phyloP scores from a whole-genome alignment of 2,888 invertebrate genomes.

The Dryocosmus kuriphilus region DNA sequence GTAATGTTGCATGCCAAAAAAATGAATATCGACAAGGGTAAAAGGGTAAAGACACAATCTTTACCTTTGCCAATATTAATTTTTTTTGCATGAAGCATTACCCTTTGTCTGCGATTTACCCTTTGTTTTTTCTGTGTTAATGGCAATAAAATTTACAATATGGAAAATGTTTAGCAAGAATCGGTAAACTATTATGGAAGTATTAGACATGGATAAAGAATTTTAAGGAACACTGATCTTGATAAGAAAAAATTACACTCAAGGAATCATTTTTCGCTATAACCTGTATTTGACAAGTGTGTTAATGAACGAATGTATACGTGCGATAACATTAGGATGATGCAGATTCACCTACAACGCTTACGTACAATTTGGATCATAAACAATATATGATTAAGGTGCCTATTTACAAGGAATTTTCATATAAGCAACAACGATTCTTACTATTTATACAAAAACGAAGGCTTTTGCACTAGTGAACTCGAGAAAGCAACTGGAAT shows the following conservation, averaged over 20 bases:
- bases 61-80: too few species aligned
- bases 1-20: too few species aligned
- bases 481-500: background rate
- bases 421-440: slow-evolving; percentile 67
- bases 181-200: too few species aligned
- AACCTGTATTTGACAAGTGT: slow-evolving; percentile 71
- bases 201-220: background rate
- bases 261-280: slow-evolving; percentile 60
- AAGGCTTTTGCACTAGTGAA: background rate
- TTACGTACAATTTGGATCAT: slow-evolving; percentile 60
- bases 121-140: too few species aligned
- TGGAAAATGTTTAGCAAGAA: too few species aligned
- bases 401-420: slow-evolving; percentile 65
- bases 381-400: slow-evolving; percentile 58
- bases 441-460: slow-evolving; percentile 66
- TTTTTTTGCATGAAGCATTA: too few species aligned
- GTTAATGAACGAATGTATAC: slow-evolving; percentile 71
- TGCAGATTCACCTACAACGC: slow-evolving; percentile 64
- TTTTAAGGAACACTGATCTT: background rate
- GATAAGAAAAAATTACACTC: background rate
- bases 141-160: too few species aligned
- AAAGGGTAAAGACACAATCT: too few species aligned
- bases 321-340: slow-evolving; percentile 66
- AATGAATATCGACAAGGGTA: too few species aligned
- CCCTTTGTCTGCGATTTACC: too few species aligned